phyloP scores from a whole-genome alignment of 2,113 vertebrate genomes.

The Reinhardtius hippoglossoides region DNA sequence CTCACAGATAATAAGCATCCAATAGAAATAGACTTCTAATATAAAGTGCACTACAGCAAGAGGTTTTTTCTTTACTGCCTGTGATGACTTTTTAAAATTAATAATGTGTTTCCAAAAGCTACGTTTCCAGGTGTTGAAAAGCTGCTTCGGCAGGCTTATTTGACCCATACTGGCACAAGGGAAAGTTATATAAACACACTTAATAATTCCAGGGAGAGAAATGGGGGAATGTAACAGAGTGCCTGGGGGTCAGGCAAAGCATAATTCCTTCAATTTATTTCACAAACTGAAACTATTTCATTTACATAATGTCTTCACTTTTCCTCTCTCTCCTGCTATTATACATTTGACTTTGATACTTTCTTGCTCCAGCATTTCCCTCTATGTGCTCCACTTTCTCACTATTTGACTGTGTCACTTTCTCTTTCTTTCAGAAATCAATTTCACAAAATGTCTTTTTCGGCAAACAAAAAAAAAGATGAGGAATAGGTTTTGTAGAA shows the following conservation, averaged over 20 bases:
- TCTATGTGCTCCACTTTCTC: conserved; percentile 29
- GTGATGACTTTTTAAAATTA: conserved; percentile 31
- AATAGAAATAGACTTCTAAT: conserved; percentile 39
- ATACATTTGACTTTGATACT: conserved; percentile 19
- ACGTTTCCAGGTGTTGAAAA: conserved; percentile 26
- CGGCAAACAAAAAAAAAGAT: conserved; percentile 2
- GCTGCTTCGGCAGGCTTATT: conserved; percentile 26
- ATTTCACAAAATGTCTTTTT: conserved; percentile 50
- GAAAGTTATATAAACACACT: conserved; percentile 53
- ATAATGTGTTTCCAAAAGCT: conserved; percentile 28
- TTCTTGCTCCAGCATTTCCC: neutral
- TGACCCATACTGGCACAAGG: conserved; percentile 44
- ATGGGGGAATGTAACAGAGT: conserved; percentile 10
- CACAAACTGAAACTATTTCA: conserved; percentile 60
- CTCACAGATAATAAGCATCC: conserved; percentile 31
- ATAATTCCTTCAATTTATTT: conserved; percentile 62
- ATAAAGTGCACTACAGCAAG: conserved; percentile 25
- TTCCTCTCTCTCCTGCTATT: neutral
- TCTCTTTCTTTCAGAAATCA: conserved; percentile 47
- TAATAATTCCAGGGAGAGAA: conserved; percentile 50
- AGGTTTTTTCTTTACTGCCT: conserved; percentile 38
- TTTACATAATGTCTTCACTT: conserved; percentile 55
- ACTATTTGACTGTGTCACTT: conserved; percentile 20
- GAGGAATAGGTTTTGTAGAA: conserved; percentile 45
- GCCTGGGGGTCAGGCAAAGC: conserved; percentile 27